Base-by-base conservation (phyloP, 92 coral and sea anemone genomes). In the Heliopora coerulea region DNA sequence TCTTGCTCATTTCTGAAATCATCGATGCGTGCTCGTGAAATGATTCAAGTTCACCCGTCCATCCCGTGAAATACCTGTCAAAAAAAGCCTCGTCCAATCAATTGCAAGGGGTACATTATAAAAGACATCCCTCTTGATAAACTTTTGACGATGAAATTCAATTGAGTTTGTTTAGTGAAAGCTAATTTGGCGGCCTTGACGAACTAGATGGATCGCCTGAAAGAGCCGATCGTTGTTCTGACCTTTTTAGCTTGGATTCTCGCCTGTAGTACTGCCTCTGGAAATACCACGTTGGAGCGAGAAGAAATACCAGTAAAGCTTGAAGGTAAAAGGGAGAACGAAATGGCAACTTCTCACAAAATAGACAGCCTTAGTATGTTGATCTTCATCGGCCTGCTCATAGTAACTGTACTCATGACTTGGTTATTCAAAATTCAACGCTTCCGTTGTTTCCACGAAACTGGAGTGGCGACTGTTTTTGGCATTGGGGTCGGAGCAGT, bases 341-440 rank as follows among this genome's bases (percentile, higher is more conserved):
- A 93, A 65, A 93, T 93, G 86, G 98, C 91, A 39, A 83, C 88
- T 73, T 87, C 98, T 1, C 98, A 93, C 68, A 93, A 90, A 27
- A 93, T 91, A 19, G 98, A 93, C 82, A 93, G 96, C 54, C 82
- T 93, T 7, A 93, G 98, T 27, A 93, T 93, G 93, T 57, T 93
- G 81, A 93, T 93, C 14, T 80, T 93, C 25, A 93, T 88, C 48
- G 85, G 86, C 10, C 86, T 93, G 20, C 83, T 93, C n/a, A 93
- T 93, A 48, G 83, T 90, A 49, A 92, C 91, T 64, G 91, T 93
- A 18, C 86, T 93, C 1, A 86, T 90, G 82, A 87, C 91, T 25
- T 93, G 98, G 98, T 86, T 93, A 2, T 93, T 93, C 79, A 93
- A 93, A 78, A 90, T 93, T 37, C 93, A 91, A 17, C 83, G 98